A percentile compares a stretch with the other conserved stretches of the same genome.
phyloP scores from a whole-genome alignment of 2,113 vertebrate species.

The Etheostoma spectabile region DNA sequence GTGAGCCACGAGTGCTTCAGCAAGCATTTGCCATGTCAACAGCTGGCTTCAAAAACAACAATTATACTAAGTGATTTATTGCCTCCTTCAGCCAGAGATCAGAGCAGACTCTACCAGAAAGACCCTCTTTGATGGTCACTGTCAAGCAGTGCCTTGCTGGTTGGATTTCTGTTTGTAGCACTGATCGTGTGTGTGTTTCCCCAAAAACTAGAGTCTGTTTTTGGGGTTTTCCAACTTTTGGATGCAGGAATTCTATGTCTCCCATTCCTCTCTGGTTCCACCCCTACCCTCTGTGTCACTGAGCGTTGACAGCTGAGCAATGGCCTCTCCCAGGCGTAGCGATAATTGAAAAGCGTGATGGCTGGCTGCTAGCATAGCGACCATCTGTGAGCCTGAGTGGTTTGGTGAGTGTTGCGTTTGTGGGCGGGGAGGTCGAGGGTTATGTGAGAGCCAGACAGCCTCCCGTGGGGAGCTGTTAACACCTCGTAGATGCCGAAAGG shows the following conservation, averaged over 20 bases:
- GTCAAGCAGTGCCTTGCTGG: neutral
- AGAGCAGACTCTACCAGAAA: constrained; percentile 21
- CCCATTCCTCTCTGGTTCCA: constrained; percentile 21
- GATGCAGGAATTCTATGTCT: constrained; percentile 66
- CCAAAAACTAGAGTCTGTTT: neutral
- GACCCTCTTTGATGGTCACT: constrained; percentile 46
- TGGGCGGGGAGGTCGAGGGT: constrained; percentile 76
- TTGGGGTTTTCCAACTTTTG: constrained; percentile 46
- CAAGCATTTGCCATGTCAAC: constrained; percentile 40
- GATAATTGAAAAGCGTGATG: constrained; percentile 85
- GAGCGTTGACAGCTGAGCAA: constrained; percentile 76
- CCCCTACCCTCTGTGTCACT: constrained; percentile 29
- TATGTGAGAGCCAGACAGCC: constrained; percentile 74
- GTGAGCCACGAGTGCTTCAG: constrained; percentile 24
- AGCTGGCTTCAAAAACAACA: constrained; percentile 65
- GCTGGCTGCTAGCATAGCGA: constrained; percentile 67
- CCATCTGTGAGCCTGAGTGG: constrained; percentile 85
- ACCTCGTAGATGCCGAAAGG: constrained; percentile 92
- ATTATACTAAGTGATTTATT: constrained; percentile 78
- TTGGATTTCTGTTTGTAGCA: neutral
- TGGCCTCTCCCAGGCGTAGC: constrained; percentile 69
- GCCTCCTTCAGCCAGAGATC: constrained; percentile 58
- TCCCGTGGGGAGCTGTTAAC: constrained; percentile 89
- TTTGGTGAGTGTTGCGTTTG: constrained; percentile 73
- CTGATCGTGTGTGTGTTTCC: neutral